These are phyloP conservation scores for Corythoichthys haematopterus DNA, from an alignment of 2,113 vertebrate species.

Conservation along the genomic window DNA sequence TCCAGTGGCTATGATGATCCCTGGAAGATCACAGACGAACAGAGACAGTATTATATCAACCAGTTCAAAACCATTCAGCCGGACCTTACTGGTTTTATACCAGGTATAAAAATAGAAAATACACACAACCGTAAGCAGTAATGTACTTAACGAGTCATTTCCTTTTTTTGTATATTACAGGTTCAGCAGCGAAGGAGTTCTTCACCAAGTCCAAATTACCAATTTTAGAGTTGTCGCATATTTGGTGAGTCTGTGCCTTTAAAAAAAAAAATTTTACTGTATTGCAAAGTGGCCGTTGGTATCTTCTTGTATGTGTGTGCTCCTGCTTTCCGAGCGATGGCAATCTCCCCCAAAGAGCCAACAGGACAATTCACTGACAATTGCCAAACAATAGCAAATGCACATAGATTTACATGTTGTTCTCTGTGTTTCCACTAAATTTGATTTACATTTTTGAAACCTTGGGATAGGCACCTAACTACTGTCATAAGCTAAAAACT, in stretches of 20 bases:
- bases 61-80: constrained; percentile 99
- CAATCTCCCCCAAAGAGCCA: neutral
- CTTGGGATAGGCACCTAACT: no score
- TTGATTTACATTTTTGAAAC: no score
- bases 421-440: no score
- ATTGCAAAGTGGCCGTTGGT: neutral
- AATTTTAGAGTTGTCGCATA: constrained; percentile 97
- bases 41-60: constrained; percentile 99
- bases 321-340: neutral
- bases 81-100: constrained; percentile 97
- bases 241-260: constrained; percentile 81
- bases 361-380: no score
- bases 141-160: neutral
- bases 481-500: no score
- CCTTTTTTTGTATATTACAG: constrained; percentile 57
- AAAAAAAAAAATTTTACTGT: no score
- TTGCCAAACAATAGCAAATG: no score
- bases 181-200: constrained; percentile 98
- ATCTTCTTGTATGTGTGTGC: neutral
- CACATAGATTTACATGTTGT: no score
- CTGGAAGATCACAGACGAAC: constrained; percentile 99
- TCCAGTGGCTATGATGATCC: constrained; percentile 95
- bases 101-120: constrained; percentile 72
- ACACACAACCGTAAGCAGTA: neutral
- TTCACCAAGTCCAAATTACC: constrained; percentile 99